Evolutionary conservation across 1,140 invertebrate genomes (phyloP).

Genomic region (Hetaerina americana): DNA sequence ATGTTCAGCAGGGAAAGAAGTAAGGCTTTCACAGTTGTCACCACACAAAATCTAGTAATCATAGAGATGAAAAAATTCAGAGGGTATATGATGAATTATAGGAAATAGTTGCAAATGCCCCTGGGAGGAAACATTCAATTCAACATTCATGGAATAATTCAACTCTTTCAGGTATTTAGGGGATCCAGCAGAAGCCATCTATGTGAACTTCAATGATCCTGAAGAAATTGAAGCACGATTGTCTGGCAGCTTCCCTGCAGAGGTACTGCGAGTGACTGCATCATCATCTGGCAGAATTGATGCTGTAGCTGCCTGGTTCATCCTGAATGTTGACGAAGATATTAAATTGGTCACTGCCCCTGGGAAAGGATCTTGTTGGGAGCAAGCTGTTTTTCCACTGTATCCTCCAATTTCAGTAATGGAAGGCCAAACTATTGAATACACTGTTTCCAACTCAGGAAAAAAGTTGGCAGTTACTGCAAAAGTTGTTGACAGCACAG

Average conservation of each 20-base stretch:
- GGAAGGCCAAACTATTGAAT: constrained; percentile 14
- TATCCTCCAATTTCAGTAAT: constrained; percentile 18
- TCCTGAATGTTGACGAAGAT: constrained; percentile 51
- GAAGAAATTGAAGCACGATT: constrained; percentile 28
- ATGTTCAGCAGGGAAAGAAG: too few relatives aligned
- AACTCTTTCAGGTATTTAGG: constrained; percentile 30
- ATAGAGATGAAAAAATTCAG: too few relatives aligned
- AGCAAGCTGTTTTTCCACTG: constrained; percentile 52
- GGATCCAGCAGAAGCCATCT: constrained; percentile 37
- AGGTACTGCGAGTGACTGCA: constrained; percentile 9
- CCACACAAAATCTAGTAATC: too few relatives aligned
- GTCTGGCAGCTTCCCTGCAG: not conserved
- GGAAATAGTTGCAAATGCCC: too few relatives aligned
- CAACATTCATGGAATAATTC: not conserved
- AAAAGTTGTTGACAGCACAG: not conserved
- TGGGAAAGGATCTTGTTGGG: constrained; percentile 46
- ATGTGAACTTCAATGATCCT: constrained; percentile 50
- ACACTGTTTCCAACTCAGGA: not conserved
- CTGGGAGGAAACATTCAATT: too few relatives aligned
- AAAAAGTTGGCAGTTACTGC: not conserved
- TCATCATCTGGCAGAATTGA: constrained; percentile 38
- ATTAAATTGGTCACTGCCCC: constrained; percentile 40
- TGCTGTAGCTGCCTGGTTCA: constrained; percentile 56
- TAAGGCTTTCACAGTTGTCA: too few relatives aligned
- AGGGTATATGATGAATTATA: not conserved